These are phyloP conservation scores for Phyllopteryx taeniolatus DNA, from an alignment of 2,113 vertebrate genomes.

Conservation along the genomic window DNA sequence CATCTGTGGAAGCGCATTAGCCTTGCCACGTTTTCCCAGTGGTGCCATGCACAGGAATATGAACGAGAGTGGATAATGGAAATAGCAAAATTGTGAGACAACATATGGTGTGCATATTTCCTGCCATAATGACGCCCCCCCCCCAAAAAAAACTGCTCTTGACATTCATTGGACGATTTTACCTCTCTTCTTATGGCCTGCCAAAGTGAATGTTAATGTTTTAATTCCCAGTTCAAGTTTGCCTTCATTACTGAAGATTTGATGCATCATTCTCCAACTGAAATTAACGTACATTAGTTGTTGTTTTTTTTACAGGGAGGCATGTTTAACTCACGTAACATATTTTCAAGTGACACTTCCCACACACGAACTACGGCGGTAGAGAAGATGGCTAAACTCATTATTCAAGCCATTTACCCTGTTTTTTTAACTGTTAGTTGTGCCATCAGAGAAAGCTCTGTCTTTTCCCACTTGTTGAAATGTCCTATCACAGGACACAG, in stretches of 20 bases:
- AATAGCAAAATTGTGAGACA: conserved; percentile 10
- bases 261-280: not conserved
- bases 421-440: too few relatives aligned
- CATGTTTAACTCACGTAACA: too few relatives aligned
- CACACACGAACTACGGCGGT: too few relatives aligned
- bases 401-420: too few relatives aligned
- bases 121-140: conserved; percentile 10
- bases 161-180: conserved; percentile 35
- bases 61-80: conserved; percentile 7
- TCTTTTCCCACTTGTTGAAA: too few relatives aligned
- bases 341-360: too few relatives aligned
- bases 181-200: conserved; percentile 30
- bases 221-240: conserved; percentile 12
- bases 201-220: conserved; percentile 32
- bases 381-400: too few relatives aligned
- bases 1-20: conserved; percentile 47
- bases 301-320: too few relatives aligned
- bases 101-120: conserved; percentile 7
- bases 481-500: too few relatives aligned
- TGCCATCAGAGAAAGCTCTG: too few relatives aligned
- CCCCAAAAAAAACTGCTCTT: conserved; percentile 9
- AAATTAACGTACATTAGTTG: too few relatives aligned
- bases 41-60: not conserved
- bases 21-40: not conserved
- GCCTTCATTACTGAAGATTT: not conserved